Percentiles rank a stretch among this genome's conserved stretches.
Evolutionary conservation across 2,113 vertebrate species (phyloP).

Genomic region (Lagenorhynchus albirostris): DNA sequence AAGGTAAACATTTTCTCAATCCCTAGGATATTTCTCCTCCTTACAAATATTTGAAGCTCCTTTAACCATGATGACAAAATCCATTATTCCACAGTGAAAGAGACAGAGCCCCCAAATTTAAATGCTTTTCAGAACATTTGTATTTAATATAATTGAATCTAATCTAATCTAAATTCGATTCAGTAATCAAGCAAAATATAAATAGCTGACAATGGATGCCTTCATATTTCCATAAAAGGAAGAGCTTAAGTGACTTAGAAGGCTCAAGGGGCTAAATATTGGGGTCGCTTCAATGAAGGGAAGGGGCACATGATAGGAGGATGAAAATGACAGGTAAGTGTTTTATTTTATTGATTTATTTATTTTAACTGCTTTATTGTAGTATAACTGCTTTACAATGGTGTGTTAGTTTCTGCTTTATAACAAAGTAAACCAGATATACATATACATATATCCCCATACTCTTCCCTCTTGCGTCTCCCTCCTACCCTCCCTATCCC

Average conservation of each 20-base stretch:
- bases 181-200: not conserved
- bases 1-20: not conserved
- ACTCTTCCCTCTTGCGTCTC: too few species aligned
- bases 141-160: not conserved
- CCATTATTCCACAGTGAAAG: not conserved
- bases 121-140: not conserved
- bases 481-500: too few species aligned
- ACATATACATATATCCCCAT: too few species aligned
- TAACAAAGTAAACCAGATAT: too few species aligned
- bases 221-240: not conserved
- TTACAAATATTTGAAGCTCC: not conserved
- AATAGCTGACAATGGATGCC: not conserved
- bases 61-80: not conserved
- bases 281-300: not conserved
- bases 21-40: not conserved
- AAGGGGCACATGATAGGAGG: not conserved
- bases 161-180: conserved; percentile 1
- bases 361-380: too few species aligned
- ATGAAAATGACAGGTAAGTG: not conserved
- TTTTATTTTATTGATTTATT: too few species aligned
- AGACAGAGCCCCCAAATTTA: not conserved
- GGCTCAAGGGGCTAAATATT: not conserved
- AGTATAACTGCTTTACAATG: too few species aligned
- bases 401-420: too few species aligned
- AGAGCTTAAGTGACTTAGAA: not conserved